Evolutionary conservation across 2,113 vertebrate species (phyloP).

Genomic region (Barnardius zonarius): DNA sequence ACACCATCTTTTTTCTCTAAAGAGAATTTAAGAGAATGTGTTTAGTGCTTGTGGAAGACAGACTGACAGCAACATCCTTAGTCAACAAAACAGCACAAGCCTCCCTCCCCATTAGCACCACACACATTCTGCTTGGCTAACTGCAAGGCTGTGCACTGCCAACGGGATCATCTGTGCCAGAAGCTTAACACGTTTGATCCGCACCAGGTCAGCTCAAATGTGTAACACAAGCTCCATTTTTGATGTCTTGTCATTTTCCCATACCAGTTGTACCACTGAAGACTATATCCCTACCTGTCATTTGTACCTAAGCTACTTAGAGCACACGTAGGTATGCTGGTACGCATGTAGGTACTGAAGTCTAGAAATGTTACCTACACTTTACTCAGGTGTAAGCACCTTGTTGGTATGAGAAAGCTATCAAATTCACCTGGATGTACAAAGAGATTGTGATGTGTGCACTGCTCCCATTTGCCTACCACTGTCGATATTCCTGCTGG

Average conservation of each 20-base stretch:
- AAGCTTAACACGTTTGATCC: neutral
- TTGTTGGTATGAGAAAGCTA: neutral
- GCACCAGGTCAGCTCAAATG: neutral
- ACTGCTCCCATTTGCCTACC: neutral
- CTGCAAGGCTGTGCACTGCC: neutral
- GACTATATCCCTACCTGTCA: neutral
- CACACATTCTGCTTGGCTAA: neutral
- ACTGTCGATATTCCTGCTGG: neutral
- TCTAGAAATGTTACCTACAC: neutral
- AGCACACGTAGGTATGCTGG: accelerated
- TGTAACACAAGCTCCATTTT: neutral
- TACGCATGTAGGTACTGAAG: neutral
- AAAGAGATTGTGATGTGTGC: neutral
- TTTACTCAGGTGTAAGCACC: neutral
- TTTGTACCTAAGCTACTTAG: neutral
- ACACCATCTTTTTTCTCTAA: neutral
- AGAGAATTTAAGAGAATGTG: neutral
- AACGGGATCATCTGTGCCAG: neutral
- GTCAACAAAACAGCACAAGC: neutral
- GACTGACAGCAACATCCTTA: neutral
- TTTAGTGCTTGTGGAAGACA: neutral
- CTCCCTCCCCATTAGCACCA: neutral
- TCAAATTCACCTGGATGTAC: neutral
- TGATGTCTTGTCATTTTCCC: neutral
- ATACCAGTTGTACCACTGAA: neutral